Evolutionary conservation across 2,797 vertebrate species (phyloP).

Genomic region (Vultur gryphus): DNA sequence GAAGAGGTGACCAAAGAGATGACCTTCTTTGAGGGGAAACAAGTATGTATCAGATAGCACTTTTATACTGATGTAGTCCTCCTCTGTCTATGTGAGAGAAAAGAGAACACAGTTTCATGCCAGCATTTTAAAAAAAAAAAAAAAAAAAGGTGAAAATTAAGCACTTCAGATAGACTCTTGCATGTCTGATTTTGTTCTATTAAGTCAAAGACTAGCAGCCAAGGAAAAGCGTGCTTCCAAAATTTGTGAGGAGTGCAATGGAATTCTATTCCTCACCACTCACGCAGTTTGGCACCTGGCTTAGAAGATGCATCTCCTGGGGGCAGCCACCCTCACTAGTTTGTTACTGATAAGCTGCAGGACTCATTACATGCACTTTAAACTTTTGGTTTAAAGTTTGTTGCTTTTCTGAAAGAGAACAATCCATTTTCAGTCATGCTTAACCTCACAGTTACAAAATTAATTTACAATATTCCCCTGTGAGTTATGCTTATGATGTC

Average conservation of each 20-base stretch:
- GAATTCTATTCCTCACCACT: background rate
- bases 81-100: background rate
- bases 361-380: background rate
- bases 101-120: background rate
- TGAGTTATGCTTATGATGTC: constrained; percentile 26
- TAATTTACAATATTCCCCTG: constrained; percentile 2
- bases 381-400: constrained; percentile 15
- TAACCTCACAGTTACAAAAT: constrained; percentile 19
- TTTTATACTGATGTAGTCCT: background rate
- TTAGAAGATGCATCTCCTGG: background rate
- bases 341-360: background rate
- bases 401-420: constrained; percentile 6
- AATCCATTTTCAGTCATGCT: constrained; percentile 10
- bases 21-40: constrained; percentile 30
- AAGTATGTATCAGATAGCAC: background rate
- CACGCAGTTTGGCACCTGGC: background rate
- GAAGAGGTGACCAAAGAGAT: constrained; percentile 21
- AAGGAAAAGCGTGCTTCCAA: background rate
- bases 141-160: background rate
- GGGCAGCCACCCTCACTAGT: background rate
- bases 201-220: background rate
- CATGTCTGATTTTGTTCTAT: background rate
- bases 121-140: background rate
- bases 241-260: background rate
- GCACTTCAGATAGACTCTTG: background rate